Percentiles rank a stretch among this genome's conserved stretches.
Evolutionary conservation across 1,140 invertebrate species (phyloP).

Genomic region (Mamestra configurata): DNA sequence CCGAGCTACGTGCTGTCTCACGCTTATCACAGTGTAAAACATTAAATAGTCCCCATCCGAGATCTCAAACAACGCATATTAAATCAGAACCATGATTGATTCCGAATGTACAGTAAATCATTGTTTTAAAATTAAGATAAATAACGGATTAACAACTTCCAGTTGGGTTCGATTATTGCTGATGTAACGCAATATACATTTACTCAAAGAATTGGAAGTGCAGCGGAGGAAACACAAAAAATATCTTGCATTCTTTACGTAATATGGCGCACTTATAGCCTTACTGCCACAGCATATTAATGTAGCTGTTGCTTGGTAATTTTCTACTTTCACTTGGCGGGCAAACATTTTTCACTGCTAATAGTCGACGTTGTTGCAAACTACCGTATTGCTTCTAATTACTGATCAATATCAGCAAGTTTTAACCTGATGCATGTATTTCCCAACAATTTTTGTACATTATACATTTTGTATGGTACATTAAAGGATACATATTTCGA

Average conservation of each 20-base stretch:
- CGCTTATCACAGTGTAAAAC: conserved; percentile 67
- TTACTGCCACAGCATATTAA: conserved; percentile 30
- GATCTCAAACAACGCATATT: conserved; percentile 1
- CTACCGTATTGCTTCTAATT: conserved; percentile 55
- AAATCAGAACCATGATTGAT: conserved; percentile 21
- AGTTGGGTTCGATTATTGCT: not conserved
- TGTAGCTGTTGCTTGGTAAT: not conserved
- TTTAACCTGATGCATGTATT: conserved; percentile 53
- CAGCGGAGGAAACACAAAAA: conserved; percentile 30
- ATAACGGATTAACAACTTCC: not conserved
- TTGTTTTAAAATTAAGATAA: not conserved
- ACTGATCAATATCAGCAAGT: conserved; percentile 51
- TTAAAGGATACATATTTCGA: not conserved
- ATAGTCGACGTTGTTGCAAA: conserved; percentile 48
- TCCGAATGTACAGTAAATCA: not conserved
- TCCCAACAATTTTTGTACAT: not conserved
- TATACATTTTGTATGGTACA: not conserved
- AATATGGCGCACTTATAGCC: not conserved
- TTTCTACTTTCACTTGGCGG: conserved; percentile 51
- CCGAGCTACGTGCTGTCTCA: conserved; percentile 61
- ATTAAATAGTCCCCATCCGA: conserved; percentile 31
- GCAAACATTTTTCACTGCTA: conserved; percentile 49
- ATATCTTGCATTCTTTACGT: conserved; percentile 41
- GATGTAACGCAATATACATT: not conserved
- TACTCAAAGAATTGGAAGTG: conserved; percentile 11